Evolutionary conservation across 2,113 vertebrate genomes (phyloP), one percentile per base, ranked within the genome.

Genomic region (Ariopsis seemanni): DNA sequence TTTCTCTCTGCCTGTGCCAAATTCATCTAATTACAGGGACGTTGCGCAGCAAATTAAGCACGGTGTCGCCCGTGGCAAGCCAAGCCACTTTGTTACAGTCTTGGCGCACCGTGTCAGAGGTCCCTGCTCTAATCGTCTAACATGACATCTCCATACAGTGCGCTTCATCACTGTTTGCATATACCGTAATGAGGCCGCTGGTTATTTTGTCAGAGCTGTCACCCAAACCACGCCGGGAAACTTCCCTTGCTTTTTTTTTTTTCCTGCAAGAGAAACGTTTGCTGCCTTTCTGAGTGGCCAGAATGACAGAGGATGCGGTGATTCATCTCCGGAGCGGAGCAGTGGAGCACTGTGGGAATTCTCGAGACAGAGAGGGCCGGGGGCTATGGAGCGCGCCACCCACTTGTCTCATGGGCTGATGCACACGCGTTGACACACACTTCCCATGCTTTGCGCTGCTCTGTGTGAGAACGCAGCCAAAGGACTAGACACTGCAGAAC

Each of bases 1-100:
- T 93, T 92, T 94, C 91, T 91, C 92, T 93, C 93, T 92, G 92
- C 95, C 0, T n/a, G 92, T 88, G 94, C 96, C 96, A 96, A 95
- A 96, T 96, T 95, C 94, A 93, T 94, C 96, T 97, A 96, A 97
- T 98, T 97, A 97, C 93, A 92, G 90, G 93, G 95, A 93, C 92
- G 87, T 93, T 94, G 95, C 92, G 42, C 87, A 91, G 96, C 94
- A 96, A 97, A 97, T 97, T 95, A 97, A 96, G 94, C 93, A 94
- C 88, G 82, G 89, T 95, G 94, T 95, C 94, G 93, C 96, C 96
- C 93, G 92, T 93, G 90, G 93, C 94, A 94, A 93, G 93, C 90
- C 87, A 91, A 87, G 65, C 91, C 93, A 93, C 94, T 95, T 93
- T 95, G 91, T 95, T 95, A 94, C 89, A 80, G 85, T 89, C 92